phyloP scores from a whole-genome alignment of 92 coral and sea anemone species.

The Bergia sp. region DNA sequence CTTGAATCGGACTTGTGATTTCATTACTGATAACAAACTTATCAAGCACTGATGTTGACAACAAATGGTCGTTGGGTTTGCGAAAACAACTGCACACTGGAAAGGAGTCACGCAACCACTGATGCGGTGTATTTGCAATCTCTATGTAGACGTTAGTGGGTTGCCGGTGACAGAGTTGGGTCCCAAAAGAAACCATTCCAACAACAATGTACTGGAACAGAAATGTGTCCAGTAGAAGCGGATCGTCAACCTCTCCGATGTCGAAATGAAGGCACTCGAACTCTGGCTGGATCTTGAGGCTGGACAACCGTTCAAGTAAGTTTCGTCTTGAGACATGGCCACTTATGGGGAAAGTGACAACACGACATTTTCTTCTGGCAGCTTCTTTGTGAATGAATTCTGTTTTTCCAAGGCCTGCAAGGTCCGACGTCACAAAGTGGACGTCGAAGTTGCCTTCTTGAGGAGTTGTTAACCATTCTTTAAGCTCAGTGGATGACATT shows the following conservation, averaged over 20 bases:
- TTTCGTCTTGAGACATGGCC: constrained; percentile 25
- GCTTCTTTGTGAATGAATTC: constrained; percentile 29
- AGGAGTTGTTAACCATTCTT: background rate
- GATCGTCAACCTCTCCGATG: constrained; percentile 44
- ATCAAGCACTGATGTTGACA: background rate
- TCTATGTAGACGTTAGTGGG: constrained; percentile 40
- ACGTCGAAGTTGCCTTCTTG: constrained; percentile 15
- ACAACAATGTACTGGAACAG: constrained; percentile 35
- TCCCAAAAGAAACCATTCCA: constrained; percentile 48
- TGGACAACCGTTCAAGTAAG: constrained; percentile 34
- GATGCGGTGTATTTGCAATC: constrained; percentile 40
- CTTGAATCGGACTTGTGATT: constrained; percentile 15
- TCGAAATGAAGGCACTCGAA: constrained; percentile 45
- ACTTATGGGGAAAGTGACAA: constrained; percentile 35
- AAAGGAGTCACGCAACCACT: constrained; percentile 39
- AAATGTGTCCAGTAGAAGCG: constrained; percentile 35
- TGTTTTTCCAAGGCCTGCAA: constrained; percentile 55
- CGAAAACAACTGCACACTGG: constrained; percentile 32
- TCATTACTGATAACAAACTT: constrained; percentile 39
- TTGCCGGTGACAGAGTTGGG: constrained; percentile 36
- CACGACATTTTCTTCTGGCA: background rate
- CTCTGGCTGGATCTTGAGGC: constrained; percentile 20
- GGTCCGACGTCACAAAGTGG: constrained; percentile 40
- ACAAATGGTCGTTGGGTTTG: constrained; percentile 17
- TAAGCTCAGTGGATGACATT: constrained; percentile 1